Evolutionary conservation across 2,888 invertebrate species (phyloP), one percentile per base, ranked within the genome.

Genomic region (Drosophila pegasa): DNA sequence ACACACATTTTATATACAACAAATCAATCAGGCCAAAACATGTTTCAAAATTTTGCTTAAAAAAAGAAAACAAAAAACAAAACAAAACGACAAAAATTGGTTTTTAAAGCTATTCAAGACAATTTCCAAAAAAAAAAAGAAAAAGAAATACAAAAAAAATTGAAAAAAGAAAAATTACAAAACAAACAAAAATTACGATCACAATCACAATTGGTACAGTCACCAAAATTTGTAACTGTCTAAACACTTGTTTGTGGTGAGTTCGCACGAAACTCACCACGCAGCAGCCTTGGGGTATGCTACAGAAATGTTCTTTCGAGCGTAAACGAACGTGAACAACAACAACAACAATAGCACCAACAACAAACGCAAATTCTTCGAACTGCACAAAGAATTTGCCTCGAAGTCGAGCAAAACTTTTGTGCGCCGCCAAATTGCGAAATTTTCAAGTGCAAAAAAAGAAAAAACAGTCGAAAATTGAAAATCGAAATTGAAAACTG

Each of bases 11-110:
- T 72, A 79, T 86, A 86, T 80, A 79, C 78, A 84, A 91, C 91
- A 90, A 91, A 90, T 91, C 91, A 91, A 91, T 92, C 91, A 92
- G 92, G 92, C 92, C 91, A 91, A 91, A 45, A 90, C 90, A 91
- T 91, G 91, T 92, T 91, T 92, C 91, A 90, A 91, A 90, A 90
- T 91, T 89, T 87, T 87, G 87, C 88, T 80, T 80, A 77, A 82
- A 74, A 73, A 68, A 71, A 52, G 56, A 72, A 68, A 71, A 52
- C 55, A 72, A 64, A 71, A 54, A 58, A 74, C 73, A 66, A 72
- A 56, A 75, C 74, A 69, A 72, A 55, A 52, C 18, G 57, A 65
- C 16, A 56, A 82, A 82, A 87, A 88, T 89, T 89, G 82, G 89
- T 87, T 84, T 83, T 45, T 60, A 37, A 60, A 61, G 67, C 25